Base-by-base conservation (phyloP, 2,888 invertebrate species). In the Pinctada fucata region DNA sequence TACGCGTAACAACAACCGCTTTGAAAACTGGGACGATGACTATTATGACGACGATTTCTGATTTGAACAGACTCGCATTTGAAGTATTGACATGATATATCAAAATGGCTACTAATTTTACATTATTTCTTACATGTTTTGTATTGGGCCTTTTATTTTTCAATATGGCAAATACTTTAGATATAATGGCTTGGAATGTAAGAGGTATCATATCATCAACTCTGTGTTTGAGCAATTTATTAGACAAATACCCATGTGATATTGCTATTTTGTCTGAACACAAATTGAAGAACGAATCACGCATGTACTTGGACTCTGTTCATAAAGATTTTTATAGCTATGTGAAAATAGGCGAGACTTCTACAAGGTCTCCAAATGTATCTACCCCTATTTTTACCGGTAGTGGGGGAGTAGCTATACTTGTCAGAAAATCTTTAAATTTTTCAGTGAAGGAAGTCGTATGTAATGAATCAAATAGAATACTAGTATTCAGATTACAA, bases 11-110 rank as follows among this genome's bases (percentile, higher is more conserved):
- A 31, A 31, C 31, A 31, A 31, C 31, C 31, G 31, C 31, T 31
- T 31, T 31, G 68, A 68, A n/a, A n/a, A 68, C 68, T 68, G 68
- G 68, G 68, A 47, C 68, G 49, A 5, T 68, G 68, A 68, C 47
- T 2, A 2, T 49, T 47, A 68, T 47, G 45, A 47, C 3, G 13
- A 13, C n/a, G 16, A 16, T 45, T 66, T 2, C 6, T 2, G 16
- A 66, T 2, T 66, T 6, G 68, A 68, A 48, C 45, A 68, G 10
- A 49, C 45, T 49, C 45, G 48, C 47, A 16, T 48, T 8, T 48
- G 48, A 45, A 45, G 4, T 5, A 68, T 16, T 31, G 47, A 13
- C 16, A 13, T 13, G 8, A 4, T 48, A 16, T 68, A 68, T 68
- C 47, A 47, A 68, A 68, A 68, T 68, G 66, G 47, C 8, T 47